Conservation (phyloP, 2,797 vertebrate species). For the Molossus molossus region DNA sequence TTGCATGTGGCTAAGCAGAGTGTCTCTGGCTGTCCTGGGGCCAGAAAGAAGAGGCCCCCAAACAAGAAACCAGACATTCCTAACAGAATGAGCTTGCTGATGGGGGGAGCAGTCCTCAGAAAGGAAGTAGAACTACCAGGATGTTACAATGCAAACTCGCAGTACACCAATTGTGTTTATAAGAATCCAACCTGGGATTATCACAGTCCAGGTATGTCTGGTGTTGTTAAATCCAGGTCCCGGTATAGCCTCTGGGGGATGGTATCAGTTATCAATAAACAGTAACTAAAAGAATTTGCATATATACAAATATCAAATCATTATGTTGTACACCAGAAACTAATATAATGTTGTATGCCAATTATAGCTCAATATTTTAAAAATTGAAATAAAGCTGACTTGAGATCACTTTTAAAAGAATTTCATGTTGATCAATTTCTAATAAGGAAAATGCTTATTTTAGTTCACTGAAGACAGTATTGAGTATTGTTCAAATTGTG, state of each 20-base stretch:
- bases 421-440: slow-evolving; percentile 22
- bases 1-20: slow-evolving; percentile 21
- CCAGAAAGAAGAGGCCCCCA: neutral
- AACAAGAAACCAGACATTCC: neutral
- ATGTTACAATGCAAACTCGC: neutral
- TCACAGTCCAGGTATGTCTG: neutral
- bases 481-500: neutral
- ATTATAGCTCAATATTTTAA: neutral
- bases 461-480: neutral
- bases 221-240: neutral
- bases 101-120: neutral
- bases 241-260: neutral
- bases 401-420: neutral
- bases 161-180: neutral
- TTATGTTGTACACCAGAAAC: neutral
- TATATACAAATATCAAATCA: neutral
- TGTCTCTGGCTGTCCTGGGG: neutral
- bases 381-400: neutral
- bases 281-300: neutral
- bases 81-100: neutral
- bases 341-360: neutral
- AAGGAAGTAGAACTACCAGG: neutral
- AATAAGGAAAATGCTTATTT: neutral
- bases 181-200: neutral
- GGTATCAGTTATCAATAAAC: neutral